Conservation (phyloP, 2,113 vertebrate species). For the Ceuthmochares aereus region DNA sequence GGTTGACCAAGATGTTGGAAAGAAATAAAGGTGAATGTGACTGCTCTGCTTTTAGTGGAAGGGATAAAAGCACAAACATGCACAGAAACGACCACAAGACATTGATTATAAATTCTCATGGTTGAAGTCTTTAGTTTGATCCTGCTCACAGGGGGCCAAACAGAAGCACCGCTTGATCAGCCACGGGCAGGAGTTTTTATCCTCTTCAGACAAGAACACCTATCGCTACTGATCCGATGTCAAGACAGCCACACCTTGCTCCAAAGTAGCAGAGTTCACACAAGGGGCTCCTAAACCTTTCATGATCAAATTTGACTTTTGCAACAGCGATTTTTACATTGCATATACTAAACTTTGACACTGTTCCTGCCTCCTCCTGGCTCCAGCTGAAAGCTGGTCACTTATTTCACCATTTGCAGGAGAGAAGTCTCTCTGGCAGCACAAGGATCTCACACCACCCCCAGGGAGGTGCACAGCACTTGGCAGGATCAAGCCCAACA, state of each 20-base stretch:
- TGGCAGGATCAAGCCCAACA: background rate
- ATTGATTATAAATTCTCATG: too few relatives aligned
- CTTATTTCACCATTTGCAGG: background rate
- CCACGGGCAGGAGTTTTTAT: background rate
- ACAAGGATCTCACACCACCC: background rate
- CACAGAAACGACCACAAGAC: background rate
- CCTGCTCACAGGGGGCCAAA: background rate
- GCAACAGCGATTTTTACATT: background rate
- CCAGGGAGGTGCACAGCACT: background rate
- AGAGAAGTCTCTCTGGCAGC: background rate
- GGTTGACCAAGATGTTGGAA: background rate
- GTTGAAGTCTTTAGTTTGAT: background rate
- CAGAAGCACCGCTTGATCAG: background rate
- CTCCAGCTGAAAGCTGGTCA: background rate
- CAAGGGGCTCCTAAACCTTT: background rate
- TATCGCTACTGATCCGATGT: background rate
- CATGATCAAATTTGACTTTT: background rate
- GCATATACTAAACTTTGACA: background rate
- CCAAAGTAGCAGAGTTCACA: background rate
- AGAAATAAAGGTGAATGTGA: background rate
- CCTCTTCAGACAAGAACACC: background rate
- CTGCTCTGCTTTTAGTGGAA: background rate
- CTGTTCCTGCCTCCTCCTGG: background rate
- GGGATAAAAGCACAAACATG: fast-evolving
- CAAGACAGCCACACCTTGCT: background rate